phyloP scores from a whole-genome alignment of 2,888 invertebrate species.

The Carcina quercana region DNA sequence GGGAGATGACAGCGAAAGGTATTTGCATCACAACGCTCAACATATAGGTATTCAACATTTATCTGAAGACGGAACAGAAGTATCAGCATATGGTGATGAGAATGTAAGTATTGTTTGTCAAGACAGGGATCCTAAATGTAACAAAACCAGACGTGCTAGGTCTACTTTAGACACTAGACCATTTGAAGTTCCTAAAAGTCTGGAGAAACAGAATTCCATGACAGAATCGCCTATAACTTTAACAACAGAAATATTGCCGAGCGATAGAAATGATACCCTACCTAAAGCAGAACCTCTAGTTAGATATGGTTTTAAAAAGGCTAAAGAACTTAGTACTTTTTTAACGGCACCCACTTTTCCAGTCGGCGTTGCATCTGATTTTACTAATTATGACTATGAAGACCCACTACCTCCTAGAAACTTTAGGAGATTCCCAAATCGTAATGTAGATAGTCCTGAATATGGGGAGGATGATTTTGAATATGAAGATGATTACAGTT shows the following conservation, averaged over 20 bases:
- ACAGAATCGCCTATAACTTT: slow-evolving; percentile 16
- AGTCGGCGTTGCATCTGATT: slow-evolving; percentile 33
- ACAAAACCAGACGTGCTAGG: slow-evolving; percentile 25
- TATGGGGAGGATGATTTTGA: slow-evolving; percentile 29
- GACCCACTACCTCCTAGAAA: slow-evolving; percentile 14
- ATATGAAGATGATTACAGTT: slow-evolving; percentile 29
- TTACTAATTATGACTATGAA: slow-evolving; percentile 25
- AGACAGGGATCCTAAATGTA: slow-evolving; percentile 7
- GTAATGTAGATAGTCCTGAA: slow-evolving; percentile 24
- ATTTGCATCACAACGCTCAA: slow-evolving; percentile 43
- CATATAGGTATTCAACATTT: slow-evolving; percentile 51
- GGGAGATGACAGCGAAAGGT: slow-evolving; percentile 35
- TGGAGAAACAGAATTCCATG: slow-evolving; percentile 18
- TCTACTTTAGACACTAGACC: slow-evolving; percentile 37
- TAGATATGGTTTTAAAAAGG: slow-evolving; percentile 6
- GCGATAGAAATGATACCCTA: not conserved
- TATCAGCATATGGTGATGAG: slow-evolving; percentile 53
- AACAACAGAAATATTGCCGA: slow-evolving; percentile 12
- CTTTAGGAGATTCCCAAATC: slow-evolving; percentile 16
- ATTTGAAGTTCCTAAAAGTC: slow-evolving; percentile 21
- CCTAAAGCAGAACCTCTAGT: slow-evolving; percentile 16
- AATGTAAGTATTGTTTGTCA: slow-evolving; percentile 47
- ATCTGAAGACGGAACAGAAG: slow-evolving; percentile 48
- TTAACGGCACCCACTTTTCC: slow-evolving; percentile 31
- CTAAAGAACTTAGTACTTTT: slow-evolving; percentile 27